phyloP scores from a whole-genome alignment of 53 echinoderm and acorn worm species.

The Actinopyga echinites region DNA sequence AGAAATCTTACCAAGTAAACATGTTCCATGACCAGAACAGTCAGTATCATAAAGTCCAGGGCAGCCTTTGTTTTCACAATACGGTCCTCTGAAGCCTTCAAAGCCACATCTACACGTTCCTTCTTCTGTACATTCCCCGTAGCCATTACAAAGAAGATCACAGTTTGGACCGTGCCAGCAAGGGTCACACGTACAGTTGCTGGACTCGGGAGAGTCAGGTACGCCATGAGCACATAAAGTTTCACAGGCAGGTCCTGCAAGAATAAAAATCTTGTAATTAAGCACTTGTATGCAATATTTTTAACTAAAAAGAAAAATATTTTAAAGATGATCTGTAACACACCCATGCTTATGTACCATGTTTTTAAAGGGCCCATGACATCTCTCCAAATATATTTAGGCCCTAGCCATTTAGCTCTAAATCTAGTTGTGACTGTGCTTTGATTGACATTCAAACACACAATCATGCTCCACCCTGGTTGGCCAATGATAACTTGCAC shows the following conservation, averaged over 20 bases:
- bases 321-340: too few relatives aligned
- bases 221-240: slow-evolving; percentile 62
- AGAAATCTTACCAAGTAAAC: slow-evolving; percentile 56
- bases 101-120: slow-evolving; percentile 75
- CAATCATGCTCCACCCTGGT: too few relatives aligned
- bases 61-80: slow-evolving; percentile 74
- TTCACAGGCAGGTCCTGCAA: slow-evolving; percentile 74
- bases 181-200: slow-evolving; percentile 80
- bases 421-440: too few relatives aligned
- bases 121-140: slow-evolving; percentile 59
- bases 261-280: neutral
- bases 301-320: too few relatives aligned
- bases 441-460: too few relatives aligned
- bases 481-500: too few relatives aligned
- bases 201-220: slow-evolving; percentile 62
- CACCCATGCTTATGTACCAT: too few relatives aligned
- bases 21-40: slow-evolving; percentile 83
- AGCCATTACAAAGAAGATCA: slow-evolving; percentile 66
- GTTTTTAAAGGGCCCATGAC: too few relatives aligned
- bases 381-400: too few relatives aligned
- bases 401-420: too few relatives aligned
- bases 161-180: slow-evolving; percentile 79
- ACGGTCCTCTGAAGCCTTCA: slow-evolving; percentile 72
- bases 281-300: too few relatives aligned
- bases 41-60: slow-evolving; percentile 68